Evolutionary conservation across 2,888 invertebrate species (phyloP).

Genomic region (Agrotis puta): DNA sequence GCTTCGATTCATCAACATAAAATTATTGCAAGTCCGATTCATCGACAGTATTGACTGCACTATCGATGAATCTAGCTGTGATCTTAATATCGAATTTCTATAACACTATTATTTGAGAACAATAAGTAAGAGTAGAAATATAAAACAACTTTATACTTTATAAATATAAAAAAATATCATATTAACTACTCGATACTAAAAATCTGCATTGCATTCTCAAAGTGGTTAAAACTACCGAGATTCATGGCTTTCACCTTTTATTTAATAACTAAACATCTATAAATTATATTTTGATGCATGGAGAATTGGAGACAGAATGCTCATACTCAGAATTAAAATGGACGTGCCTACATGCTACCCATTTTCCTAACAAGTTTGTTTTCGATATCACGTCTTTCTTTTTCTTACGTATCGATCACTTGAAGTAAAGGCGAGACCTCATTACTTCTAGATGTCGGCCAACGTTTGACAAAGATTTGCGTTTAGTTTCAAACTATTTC

Average conservation of each 20-base stretch:
- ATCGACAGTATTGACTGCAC: no score
- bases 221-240: background rate
- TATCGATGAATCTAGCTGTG: no score
- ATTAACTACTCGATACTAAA: background rate
- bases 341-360: no score
- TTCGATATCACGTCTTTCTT: slow-evolving; percentile 8
- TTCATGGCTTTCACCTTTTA: no score
- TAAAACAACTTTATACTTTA: slow-evolving; percentile 4
- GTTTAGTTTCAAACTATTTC: background rate
- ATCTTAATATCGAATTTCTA: no score
- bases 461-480: background rate
- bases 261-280: background rate
- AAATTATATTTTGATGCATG: background rate
- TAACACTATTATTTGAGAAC: background rate
- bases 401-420: background rate
- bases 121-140: slow-evolving; percentile 3
- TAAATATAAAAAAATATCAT: slow-evolving; percentile 4
- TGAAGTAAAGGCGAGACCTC: no score
- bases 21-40: no score
- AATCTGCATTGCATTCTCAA: background rate
- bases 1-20: background rate
- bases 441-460: no score
- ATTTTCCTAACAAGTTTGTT: background rate
- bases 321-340: no score
- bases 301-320: background rate